Conservation (phyloP, 2,113 vertebrate genomes). For the Gila orcuttii region DNA sequence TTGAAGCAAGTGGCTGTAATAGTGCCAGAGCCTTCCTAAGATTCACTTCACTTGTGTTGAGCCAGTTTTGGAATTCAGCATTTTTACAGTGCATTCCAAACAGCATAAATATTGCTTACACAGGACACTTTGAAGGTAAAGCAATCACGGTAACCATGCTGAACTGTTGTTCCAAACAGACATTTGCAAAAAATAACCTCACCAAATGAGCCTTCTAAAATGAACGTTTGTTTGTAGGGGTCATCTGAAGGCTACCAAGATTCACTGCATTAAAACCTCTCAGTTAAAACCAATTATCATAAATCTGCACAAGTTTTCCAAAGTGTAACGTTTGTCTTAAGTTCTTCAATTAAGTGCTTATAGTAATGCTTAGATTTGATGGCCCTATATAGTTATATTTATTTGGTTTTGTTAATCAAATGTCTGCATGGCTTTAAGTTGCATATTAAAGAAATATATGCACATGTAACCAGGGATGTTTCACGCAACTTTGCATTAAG, state of each 20-base stretch:
- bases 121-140: background rate
- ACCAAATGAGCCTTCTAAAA: background rate
- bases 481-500: slow-evolving; percentile 60
- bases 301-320: background rate
- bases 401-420: slow-evolving; percentile 52
- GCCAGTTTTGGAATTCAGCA: background rate
- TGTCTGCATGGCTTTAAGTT: slow-evolving; percentile 75
- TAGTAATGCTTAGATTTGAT: slow-evolving; percentile 43
- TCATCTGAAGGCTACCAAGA: background rate
- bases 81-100: background rate
- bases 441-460: slow-evolving; percentile 60
- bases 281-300: too few species aligned
- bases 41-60: background rate
- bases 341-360: slow-evolving; percentile 27
- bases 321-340: background rate
- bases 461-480: slow-evolving; percentile 63
- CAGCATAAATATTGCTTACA: background rate
- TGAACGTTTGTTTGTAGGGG: background rate
- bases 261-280: background rate
- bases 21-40: background rate
- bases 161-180: background rate
- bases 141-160: background rate
- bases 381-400: slow-evolving; percentile 57
- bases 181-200: background rate
- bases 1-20: background rate